Evolutionary conservation across 2,113 vertebrate genomes (phyloP).

Genomic region (Paramormyrops kingsleyae): DNA sequence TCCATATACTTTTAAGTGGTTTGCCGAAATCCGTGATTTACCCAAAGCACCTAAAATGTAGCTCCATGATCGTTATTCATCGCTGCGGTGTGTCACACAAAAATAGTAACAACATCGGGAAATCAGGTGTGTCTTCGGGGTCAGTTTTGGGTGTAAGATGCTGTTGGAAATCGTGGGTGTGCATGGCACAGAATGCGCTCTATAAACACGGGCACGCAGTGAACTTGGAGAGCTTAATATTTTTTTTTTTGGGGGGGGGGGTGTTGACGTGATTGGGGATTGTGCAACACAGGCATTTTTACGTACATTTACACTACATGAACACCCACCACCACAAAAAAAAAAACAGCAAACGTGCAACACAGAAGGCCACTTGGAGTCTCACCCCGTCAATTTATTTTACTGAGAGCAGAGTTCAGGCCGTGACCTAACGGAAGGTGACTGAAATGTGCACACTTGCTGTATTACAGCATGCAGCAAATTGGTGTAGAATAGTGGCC

Average conservation of each 20-base stretch:
- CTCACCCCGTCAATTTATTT: background rate
- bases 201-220: background rate
- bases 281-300: background rate
- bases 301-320: background rate
- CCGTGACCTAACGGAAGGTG: background rate
- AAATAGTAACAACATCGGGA: background rate
- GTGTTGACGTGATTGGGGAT: background rate
- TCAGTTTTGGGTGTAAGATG: background rate
- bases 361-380: background rate
- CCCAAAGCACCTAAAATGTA: slow-evolving; percentile 37
- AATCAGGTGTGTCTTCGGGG: background rate
- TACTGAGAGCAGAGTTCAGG: background rate
- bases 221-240: background rate
- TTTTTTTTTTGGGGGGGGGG: background rate
- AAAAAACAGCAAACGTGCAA: background rate
- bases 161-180: background rate
- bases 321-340: background rate
- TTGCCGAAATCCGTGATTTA: background rate
- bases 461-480: background rate
- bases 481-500: background rate
- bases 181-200: background rate
- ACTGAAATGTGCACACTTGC: background rate
- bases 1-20: background rate
- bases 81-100: background rate
- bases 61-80: slow-evolving; percentile 36